These are phyloP conservation scores for Catharus fuscescens DNA, from an alignment of 2,113 vertebrate genomes.

Conservation along the genomic window DNA sequence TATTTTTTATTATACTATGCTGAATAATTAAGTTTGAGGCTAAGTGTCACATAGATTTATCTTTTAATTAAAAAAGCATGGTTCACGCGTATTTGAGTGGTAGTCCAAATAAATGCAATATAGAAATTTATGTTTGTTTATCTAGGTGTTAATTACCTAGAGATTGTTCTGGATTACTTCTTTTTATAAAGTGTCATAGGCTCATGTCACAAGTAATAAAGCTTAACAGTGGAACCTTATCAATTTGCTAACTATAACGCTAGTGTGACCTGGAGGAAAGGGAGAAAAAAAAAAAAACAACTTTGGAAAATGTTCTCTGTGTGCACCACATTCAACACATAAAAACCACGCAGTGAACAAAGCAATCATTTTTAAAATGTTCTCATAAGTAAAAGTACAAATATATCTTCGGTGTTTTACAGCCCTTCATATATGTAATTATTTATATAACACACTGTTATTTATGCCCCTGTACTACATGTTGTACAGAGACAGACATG, in stretches of 20 bases:
- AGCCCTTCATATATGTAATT: conserved; percentile 72
- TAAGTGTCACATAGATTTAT: conserved; percentile 99
- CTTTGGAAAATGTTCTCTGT: conserved; percentile 66
- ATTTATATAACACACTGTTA: conserved; percentile 76
- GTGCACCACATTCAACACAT: conserved; percentile 33
- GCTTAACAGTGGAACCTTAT: conserved; percentile 87
- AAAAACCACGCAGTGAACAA: conserved; percentile 61
- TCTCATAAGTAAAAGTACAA: conserved; percentile 72
- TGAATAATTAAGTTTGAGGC: conserved; percentile 99
- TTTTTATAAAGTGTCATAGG: conserved; percentile 91
- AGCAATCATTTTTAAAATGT: conserved; percentile 74
- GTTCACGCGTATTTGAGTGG: conserved; percentile 99
- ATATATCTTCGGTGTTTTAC: conserved; percentile 76
- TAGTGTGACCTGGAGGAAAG: conserved; percentile 71
- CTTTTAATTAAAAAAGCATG: conserved; percentile 99
- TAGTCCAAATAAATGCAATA: conserved; percentile 99
- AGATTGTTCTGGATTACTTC: conserved; percentile 98
- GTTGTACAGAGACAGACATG: conserved; percentile 56
- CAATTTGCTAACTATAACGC: conserved; percentile 79
- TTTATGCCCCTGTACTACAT: conserved; percentile 62
- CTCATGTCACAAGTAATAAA: conserved; percentile 92
- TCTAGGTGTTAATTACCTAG: conserved; percentile 99
- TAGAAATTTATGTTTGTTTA: conserved; percentile 99
- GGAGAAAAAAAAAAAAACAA: not conserved
- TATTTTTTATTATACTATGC: conserved; percentile 99